Base-by-base conservation (phyloP, 2,113 vertebrate species). In the Chrysemys picta region DNA sequence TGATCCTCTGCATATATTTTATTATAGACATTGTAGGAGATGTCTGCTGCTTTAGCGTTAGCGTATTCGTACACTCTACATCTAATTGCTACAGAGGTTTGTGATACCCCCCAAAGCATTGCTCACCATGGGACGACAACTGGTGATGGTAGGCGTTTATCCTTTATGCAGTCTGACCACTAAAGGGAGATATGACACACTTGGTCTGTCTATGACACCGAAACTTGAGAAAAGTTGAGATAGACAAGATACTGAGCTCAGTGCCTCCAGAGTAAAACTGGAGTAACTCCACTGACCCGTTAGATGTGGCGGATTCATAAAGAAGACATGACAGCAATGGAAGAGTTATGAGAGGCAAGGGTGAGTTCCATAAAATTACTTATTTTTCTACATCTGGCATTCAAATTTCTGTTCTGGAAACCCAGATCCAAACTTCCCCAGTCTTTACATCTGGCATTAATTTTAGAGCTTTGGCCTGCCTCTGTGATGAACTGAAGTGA, bases 1-100 rank as follows among this genome's bases (percentile, higher is more conserved):
- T 95, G 87, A 94, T 82, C 19, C 22, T 78, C n/a, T 94, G 93
- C 80, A 80, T 95, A 47, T 89, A 90, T 72, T 72, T 72, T 72
- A 72, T 96, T 93, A 69, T 21, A 84, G 87, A 84, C 72, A 11
- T 91, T 84, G 42, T 87, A 78, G 56, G 91, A 96, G 62, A 88
- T 84, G 50, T 94, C 5, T 76, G 80, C 59, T 94, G 78, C 82
- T 80, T 95, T 38, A 89, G 93, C 21, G 42, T 93, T 93, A 94
- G 9, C 11, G 1, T 54, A 87, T 91, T 5, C 45, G 49, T 76
- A 93, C 0, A 1, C 82, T 85, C 72, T 14, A 2, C 49, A 86
- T 84, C 62, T 76, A 91, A 95, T 86, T 80, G 85, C 69, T 90
- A 89, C 56, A 91, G 69, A 95, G 87, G 76, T 85, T 93, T 87